Evolutionary conservation across 2,888 invertebrate genomes (phyloP).

Genomic region (Andrena camellia): DNA sequence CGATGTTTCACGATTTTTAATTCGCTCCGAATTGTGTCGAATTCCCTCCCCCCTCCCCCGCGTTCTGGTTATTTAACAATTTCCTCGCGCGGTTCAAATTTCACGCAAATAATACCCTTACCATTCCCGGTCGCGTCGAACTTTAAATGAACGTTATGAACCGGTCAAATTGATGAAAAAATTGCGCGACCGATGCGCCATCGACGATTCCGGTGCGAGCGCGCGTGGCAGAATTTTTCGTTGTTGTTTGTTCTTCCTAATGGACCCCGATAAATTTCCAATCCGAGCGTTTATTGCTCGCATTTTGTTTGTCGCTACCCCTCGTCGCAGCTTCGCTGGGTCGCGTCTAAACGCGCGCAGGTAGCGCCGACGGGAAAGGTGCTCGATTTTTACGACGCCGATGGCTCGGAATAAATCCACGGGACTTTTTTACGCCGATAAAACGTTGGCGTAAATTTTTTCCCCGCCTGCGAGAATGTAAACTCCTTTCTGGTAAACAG

Average conservation of each 20-base stretch:
- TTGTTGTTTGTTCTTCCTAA: background rate
- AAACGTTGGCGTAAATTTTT: slow-evolving; percentile 20
- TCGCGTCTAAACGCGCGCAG: slow-evolving; percentile 12
- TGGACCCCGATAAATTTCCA: slow-evolving; percentile 21
- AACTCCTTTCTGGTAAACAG: slow-evolving; percentile 31
- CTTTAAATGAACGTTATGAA: background rate
- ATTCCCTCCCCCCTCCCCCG: background rate
- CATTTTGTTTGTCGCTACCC: slow-evolving; percentile 27
- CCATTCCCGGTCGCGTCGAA: background rate
- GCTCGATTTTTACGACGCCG: slow-evolving; percentile 41
- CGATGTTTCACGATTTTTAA: slow-evolving; percentile 22
- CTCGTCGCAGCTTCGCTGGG: slow-evolving; percentile 8
- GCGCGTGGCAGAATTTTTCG: background rate
- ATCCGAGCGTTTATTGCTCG: slow-evolving; percentile 19
- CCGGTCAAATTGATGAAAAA: background rate
- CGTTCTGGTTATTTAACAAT: slow-evolving; percentile 2
- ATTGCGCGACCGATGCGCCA: background rate
- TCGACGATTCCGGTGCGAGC: background rate
- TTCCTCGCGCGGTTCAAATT: background rate
- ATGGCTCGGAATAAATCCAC: slow-evolving; percentile 34
- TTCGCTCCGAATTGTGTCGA: slow-evolving; percentile 5
- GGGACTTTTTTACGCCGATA: slow-evolving; percentile 7
- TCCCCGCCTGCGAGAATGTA: background rate
- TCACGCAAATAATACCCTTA: background rate
- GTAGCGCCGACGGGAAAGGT: slow-evolving; percentile 8